Conservation (phyloP, 2,113 vertebrate genomes). For the Pionites leucogaster region DNA sequence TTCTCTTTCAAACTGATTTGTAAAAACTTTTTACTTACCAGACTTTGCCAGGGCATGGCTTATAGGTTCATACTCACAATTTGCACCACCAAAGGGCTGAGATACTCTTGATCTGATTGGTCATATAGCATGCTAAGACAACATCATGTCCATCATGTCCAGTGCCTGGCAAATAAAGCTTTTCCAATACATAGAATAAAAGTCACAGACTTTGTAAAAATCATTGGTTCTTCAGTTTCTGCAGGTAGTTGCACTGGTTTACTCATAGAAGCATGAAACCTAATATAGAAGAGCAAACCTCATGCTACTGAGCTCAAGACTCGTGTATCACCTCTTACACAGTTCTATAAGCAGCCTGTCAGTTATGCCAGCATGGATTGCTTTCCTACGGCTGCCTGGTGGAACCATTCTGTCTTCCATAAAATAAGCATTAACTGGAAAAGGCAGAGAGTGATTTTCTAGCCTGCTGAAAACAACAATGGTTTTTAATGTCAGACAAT, state of each 20-base stretch:
- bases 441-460: neutral
- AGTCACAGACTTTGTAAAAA: neutral
- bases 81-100: neutral
- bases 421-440: neutral
- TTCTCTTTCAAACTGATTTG: neutral
- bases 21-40: neutral
- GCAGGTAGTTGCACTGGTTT: neutral
- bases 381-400: neutral
- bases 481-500: neutral
- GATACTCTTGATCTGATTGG: neutral
- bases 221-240: neutral
- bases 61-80: neutral
- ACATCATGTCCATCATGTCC: neutral
- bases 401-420: neutral
- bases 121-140: neutral
- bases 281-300: neutral
- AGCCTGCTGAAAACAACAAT: neutral
- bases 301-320: neutral
- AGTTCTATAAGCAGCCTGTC: neutral
- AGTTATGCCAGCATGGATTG: neutral
- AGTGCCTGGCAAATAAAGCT: neutral
- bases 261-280: neutral
- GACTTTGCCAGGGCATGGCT: neutral
- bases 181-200: neutral
- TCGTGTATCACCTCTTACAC: accelerated